phyloP scores from a whole-genome alignment of 1,140 invertebrate genomes.

The Bactericera cockerelli region DNA sequence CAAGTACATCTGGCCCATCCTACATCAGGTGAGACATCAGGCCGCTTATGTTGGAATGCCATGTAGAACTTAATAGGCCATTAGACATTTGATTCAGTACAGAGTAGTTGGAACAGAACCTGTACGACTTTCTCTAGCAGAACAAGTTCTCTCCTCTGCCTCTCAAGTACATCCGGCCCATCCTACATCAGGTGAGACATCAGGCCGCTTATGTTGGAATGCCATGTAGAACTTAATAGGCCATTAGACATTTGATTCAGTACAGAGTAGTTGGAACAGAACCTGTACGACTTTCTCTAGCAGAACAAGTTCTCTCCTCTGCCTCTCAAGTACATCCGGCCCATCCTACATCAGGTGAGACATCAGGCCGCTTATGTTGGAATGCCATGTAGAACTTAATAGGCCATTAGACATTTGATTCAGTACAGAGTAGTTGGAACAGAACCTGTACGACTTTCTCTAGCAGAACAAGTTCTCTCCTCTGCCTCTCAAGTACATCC shows the following conservation, averaged over 20 bases:
- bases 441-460: constrained; percentile 99
- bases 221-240: too few species aligned
- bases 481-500: constrained; percentile 91
- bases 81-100: constrained; percentile 99
- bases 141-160: constrained; percentile 98
- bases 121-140: constrained; percentile 99
- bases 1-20: constrained; percentile 95
- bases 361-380: too few species aligned
- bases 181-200: constrained; percentile 92
- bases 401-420: constrained; percentile 99
- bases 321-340: constrained; percentile 94
- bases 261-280: constrained; percentile 99
- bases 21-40: constrained; percentile 93
- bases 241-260: constrained; percentile 99
- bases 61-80: too few species aligned
- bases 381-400: too few species aligned
- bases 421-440: constrained; percentile 99
- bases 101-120: constrained; percentile 99
- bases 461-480: constrained; percentile 99
- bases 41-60: too few species aligned
- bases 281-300: constrained; percentile 98
- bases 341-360: constrained; percentile 93
- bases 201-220: too few species aligned
- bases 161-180: constrained; percentile 94
- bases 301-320: constrained; percentile 98